Evolutionary conservation across 2,797 vertebrate genomes (phyloP).

Genomic region (Coilia nasus): DNA sequence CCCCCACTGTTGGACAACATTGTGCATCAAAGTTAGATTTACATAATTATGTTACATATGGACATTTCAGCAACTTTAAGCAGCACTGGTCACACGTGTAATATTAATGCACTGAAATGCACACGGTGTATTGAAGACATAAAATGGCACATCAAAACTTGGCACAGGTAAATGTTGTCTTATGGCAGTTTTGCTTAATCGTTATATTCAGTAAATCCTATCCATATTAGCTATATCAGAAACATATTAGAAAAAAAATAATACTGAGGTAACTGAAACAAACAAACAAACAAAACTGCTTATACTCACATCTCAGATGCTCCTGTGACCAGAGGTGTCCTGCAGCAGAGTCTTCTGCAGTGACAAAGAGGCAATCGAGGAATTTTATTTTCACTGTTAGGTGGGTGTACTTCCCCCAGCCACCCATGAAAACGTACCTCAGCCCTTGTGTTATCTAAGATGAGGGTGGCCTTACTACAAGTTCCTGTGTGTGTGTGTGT

Average conservation of each 20-base stretch:
- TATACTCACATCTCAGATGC: background rate
- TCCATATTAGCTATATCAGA: no score
- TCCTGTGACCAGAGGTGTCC: background rate
- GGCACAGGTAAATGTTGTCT: background rate
- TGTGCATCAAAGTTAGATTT: no score
- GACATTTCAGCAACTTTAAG: background rate
- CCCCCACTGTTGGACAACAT: background rate
- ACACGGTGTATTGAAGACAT: background rate
- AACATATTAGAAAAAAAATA: background rate
- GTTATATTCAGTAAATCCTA: background rate
- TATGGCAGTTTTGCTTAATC: background rate
- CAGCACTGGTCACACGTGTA: background rate
- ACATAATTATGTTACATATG: background rate
- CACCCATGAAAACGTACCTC: constrained; percentile 55
- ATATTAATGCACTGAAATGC: background rate
- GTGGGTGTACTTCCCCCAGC: constrained; percentile 62
- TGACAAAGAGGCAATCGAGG: background rate
- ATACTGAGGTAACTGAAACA: background rate
- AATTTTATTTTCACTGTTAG: constrained; percentile 51
- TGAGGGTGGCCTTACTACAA: background rate
- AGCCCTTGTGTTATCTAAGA: constrained; percentile 50
- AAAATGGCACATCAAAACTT: background rate
- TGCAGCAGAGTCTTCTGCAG: background rate
- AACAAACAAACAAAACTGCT: background rate
- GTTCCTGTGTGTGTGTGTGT: background rate